Conservation (phyloP, 2,888 invertebrate genomes). For the Caenorhabditis plicata region DNA sequence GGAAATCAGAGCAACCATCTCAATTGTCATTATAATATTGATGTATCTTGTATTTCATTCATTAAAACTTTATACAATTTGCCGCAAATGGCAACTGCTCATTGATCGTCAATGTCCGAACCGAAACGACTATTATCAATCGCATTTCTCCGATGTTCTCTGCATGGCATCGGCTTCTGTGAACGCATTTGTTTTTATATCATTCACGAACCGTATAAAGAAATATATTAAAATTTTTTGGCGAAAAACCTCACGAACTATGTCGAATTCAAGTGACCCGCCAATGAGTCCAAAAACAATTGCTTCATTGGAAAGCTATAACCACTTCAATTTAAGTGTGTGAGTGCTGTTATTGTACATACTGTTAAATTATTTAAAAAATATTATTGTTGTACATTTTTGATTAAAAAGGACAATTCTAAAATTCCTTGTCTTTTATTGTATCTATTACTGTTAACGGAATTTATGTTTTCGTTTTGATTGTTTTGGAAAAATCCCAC, state of each 20-base stretch:
- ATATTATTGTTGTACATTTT: slow-evolving; percentile 3
- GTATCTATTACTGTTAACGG: too few species aligned
- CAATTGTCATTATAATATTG: slow-evolving; percentile 62
- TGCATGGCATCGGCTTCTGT: slow-evolving; percentile 62
- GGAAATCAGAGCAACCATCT: slow-evolving; percentile 55
- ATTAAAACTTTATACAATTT: slow-evolving; percentile 55
- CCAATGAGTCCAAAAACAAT: slow-evolving; percentile 58
- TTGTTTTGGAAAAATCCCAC: too few species aligned
- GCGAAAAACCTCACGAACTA: slow-evolving; percentile 61
- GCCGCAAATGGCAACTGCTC: slow-evolving; percentile 61
- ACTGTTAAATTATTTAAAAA: too few species aligned
- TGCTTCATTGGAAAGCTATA: slow-evolving; percentile 47
- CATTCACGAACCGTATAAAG: slow-evolving; percentile 59
- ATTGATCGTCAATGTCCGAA: slow-evolving; percentile 58
- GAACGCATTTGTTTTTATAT: slow-evolving; percentile 65
- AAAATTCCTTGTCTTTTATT: too few species aligned
- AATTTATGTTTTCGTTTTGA: too few species aligned
- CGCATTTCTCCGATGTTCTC: slow-evolving; percentile 57
- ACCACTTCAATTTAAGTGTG: slow-evolving; percentile 30
- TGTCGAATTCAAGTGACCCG: slow-evolving; percentile 61
- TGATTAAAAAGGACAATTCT: too few species aligned
- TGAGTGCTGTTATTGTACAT: too few species aligned
- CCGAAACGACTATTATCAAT: slow-evolving; percentile 62
- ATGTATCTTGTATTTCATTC: slow-evolving; percentile 62
- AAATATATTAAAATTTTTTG: slow-evolving; percentile 59